Conservation (phyloP, 2,797 vertebrate genomes). For the Sciurus vulgaris region DNA sequence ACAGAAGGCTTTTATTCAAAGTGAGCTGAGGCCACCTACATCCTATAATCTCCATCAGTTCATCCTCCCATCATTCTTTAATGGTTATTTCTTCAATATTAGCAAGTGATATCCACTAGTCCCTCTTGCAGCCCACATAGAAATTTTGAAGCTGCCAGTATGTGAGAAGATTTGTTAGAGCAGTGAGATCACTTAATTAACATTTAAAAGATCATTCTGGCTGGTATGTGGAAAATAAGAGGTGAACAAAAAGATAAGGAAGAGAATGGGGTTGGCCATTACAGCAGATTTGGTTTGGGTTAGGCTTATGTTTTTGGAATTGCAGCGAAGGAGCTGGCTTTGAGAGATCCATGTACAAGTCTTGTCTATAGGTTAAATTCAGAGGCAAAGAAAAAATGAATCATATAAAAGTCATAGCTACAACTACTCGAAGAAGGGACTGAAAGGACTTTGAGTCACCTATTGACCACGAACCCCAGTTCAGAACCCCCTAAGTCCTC, state of each 20-base stretch:
- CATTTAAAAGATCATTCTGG: background rate
- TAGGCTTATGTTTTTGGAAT: background rate
- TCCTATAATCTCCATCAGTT: background rate
- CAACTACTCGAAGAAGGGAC: background rate
- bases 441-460: background rate
- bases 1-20: background rate
- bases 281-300: background rate
- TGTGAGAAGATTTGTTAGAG: background rate
- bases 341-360: background rate
- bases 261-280: background rate
- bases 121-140: no score
- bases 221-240: background rate
- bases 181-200: background rate
- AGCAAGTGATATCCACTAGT: background rate
- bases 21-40: background rate
- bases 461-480: background rate
- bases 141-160: background rate
- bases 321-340: background rate
- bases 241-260: background rate
- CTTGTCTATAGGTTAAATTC: background rate
- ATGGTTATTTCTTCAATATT: background rate
- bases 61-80: background rate
- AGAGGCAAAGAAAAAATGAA: background rate
- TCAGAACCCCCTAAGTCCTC: background rate
- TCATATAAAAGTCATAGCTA: no score